Evolutionary conservation across 1,140 invertebrate genomes (phyloP), one percentile per base, ranked within the genome.

Genomic region (Drosophila rhopaloa): DNA sequence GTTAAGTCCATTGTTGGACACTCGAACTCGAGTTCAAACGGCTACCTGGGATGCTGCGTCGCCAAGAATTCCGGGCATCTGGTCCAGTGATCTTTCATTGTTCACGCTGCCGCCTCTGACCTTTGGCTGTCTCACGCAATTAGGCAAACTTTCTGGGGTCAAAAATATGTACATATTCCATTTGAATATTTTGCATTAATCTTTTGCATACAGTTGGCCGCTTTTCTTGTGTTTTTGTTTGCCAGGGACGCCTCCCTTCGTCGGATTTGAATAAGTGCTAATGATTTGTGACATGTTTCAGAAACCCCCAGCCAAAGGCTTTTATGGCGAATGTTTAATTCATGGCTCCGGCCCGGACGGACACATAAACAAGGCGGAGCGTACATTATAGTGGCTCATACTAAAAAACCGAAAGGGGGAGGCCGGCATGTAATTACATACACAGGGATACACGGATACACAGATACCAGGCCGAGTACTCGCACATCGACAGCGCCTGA

Each of bases 321-420:
- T 75, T 85, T 88, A 88, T 82, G 70, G 84, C 76, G 79, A 77
- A 86, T 86, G 79, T 86, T 86, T 86, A 86, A 86, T 86, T 80
- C 83, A 89, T 86, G 59, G 62, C 55, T 46, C 32, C 55, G 37
- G 14, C 41, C 19, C n/a, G 51, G 63, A 48, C 65, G 72, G 76
- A 83, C 76, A 73, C 82, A 86, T 86, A 88, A 86, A 88, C 86
- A 82, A 86, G 71, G 78, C 68, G 59, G 84, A 58, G 79, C 83
- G 79, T 63, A 70, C 62, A 19, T 43, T 11, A 38, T 84, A 84
- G 73, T 89, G 41, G 73, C 73, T 88, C 61, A 67, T 74, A 88
- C 83, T 89, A 84, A 88, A 59, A 74, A 65, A 60, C 44, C 43
- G 27, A 76, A 84, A 89, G 51, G 84, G 83, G 84, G 76, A 77